phyloP scores from a whole-genome alignment of 2,797 vertebrate genomes.

The Cuculus canorus region DNA sequence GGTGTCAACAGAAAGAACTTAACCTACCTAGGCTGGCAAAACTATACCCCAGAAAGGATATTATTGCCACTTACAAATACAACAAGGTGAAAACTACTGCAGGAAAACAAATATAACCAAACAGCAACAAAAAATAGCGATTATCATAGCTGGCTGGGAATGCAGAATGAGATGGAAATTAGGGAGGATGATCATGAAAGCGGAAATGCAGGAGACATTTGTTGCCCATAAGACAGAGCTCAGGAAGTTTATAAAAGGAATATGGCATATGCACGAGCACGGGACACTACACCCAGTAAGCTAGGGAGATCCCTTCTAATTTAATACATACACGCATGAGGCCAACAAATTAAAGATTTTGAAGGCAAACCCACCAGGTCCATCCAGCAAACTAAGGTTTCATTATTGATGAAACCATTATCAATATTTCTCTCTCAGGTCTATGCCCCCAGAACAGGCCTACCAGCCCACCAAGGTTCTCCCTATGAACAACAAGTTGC shows the following conservation, averaged over 20 bases:
- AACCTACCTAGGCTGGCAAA: neutral
- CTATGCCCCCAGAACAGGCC: neutral
- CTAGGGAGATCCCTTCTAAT: neutral
- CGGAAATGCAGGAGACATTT: neutral
- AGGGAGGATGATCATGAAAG: neutral
- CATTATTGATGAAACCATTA: neutral
- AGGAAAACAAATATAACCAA: neutral
- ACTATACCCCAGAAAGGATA: neutral
- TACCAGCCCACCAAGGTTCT: neutral
- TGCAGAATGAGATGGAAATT: neutral
- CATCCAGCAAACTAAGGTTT: neutral
- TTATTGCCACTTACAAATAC: neutral
- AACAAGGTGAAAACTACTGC: rapidly evolving
- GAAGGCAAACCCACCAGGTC: neutral
- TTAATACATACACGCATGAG: neutral
- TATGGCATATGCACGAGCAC: neutral
- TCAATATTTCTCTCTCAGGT: neutral
- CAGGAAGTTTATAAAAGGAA: neutral
- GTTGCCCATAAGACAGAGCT: neutral
- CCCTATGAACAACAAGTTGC: neutral
- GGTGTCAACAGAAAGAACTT: neutral
- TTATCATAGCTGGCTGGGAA: neutral
- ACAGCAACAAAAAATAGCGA: neutral
- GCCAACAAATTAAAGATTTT: neutral
- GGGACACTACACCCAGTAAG: neutral